These are phyloP conservation scores for Ctenodactylus gundi DNA, from an alignment of 2,113 vertebrate species.

Conservation along the genomic window DNA sequence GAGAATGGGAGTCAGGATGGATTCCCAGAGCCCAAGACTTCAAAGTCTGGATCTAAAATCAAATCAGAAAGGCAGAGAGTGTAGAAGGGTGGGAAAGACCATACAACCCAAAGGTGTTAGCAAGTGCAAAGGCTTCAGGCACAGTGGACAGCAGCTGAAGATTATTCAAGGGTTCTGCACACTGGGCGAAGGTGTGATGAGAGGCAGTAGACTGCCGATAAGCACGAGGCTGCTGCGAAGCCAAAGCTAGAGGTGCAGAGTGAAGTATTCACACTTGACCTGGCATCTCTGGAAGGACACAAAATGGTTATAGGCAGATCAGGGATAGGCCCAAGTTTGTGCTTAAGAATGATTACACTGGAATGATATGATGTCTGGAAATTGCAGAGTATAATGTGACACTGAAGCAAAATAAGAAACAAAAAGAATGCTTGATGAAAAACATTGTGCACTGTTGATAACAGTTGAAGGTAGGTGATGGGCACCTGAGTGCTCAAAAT, in stretches of 20 bases:
- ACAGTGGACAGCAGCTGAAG: background rate
- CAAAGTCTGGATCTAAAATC: background rate
- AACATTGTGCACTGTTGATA: background rate
- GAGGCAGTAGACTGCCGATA: background rate
- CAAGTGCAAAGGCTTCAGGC: background rate
- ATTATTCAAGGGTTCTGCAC: background rate
- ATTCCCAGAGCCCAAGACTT: background rate
- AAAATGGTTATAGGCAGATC: background rate
- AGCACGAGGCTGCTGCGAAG: no score
- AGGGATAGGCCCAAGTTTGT: background rate
- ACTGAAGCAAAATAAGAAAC: background rate
- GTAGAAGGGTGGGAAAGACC: background rate
- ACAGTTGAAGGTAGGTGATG: background rate
- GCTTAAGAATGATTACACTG: background rate
- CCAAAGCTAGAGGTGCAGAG: accelerated
- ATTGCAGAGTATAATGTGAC: background rate
- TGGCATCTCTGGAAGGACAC: background rate
- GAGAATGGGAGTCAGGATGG: background rate
- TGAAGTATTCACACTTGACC: background rate
- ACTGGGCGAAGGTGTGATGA: background rate
- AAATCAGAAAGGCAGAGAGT: background rate
- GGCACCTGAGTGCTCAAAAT: background rate
- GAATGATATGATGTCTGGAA: background rate
- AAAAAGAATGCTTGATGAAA: background rate
- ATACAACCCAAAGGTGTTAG: background rate